Base-by-base conservation (phyloP, 2,113 vertebrate genomes). In the Syngnathus floridae region DNA sequence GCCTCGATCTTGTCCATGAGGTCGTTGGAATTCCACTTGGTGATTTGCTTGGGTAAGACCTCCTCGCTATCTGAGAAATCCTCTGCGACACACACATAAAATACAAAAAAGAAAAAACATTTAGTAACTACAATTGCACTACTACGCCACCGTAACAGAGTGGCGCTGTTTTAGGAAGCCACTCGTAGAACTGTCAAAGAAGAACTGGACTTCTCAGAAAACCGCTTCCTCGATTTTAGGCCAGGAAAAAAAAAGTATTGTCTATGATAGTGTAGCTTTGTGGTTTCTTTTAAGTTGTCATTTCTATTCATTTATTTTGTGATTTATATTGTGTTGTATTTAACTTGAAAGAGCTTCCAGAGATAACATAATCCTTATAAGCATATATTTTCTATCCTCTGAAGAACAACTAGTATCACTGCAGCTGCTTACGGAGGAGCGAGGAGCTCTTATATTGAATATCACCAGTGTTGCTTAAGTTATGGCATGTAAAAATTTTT, bases 11-110 rank as follows among this genome's bases (percentile, higher is more conserved):
- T 95, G 89, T 98, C 95, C 88, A 97, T 96, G 79, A 97, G 89
- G 68, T 98, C 95, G 0, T 95, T 96, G 72, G 95, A 98, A 80
- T 89, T 96, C 95, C 95, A 98, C 74, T 96, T 97, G 71, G 92
- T 82, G 73, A 98, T 96, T 84, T 95, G 95, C 83, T 97, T 93
- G 9, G 94, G 93, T 80, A 95, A 91, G 66, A 89, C 87, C 52
- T 95, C 94, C 83, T 98, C 95, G 0, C 86, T 82, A 67, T 95
- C 94, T 1, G 94, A 95, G 66, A 95, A 79, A 85, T 94, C 94
- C 91, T 98, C 95, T 98, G 90, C 38, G 74, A 45, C 60, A 59
- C 36, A 21, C 9, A 21, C 40, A 31, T 9, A 70, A 70, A 9
- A 69, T 22, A 43, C 52, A 37, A 69, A 1, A 57, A 19, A 51